Evolutionary conservation across 2,113 vertebrate genomes (phyloP).

Genomic region (Pterophyllum scalare): DNA sequence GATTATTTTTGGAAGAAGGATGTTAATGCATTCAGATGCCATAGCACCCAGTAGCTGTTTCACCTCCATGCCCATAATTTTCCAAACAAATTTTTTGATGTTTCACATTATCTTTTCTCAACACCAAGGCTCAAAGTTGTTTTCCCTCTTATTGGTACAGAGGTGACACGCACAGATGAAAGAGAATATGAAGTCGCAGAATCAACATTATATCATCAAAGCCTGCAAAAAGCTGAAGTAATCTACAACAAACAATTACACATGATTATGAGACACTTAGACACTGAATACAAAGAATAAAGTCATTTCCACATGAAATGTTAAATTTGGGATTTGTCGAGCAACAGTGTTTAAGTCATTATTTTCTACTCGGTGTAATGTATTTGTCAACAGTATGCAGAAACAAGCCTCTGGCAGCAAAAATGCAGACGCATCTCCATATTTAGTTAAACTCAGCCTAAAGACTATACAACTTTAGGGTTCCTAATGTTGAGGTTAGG

Average conservation of each 20-base stretch:
- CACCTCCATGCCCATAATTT: constrained; percentile 39
- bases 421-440: constrained; percentile 41
- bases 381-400: constrained; percentile 47
- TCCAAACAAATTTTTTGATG: constrained; percentile 38
- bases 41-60: constrained; percentile 26
- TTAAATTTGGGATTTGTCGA: constrained; percentile 35
- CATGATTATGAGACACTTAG: constrained; percentile 55
- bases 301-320: constrained; percentile 31
- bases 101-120: constrained; percentile 47
- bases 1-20: background rate
- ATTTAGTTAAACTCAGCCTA: constrained; percentile 68
- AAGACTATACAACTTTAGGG: constrained; percentile 57
- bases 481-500: constrained; percentile 24
- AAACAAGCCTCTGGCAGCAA: constrained; percentile 50
- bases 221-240: constrained; percentile 39
- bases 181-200: constrained; percentile 43
- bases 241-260: constrained; percentile 60
- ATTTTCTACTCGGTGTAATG: constrained; percentile 31
- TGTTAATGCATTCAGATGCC: constrained; percentile 32
- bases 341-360: constrained; percentile 51
- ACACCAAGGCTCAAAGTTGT: constrained; percentile 19
- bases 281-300: constrained; percentile 46
- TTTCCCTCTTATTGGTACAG: constrained; percentile 35
- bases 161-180: constrained; percentile 49
- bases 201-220: constrained; percentile 58